Evolutionary conservation across 2,888 invertebrate species (phyloP), one percentile per base, ranked within the genome.

Genomic region (Malachius bipustulatus): DNA sequence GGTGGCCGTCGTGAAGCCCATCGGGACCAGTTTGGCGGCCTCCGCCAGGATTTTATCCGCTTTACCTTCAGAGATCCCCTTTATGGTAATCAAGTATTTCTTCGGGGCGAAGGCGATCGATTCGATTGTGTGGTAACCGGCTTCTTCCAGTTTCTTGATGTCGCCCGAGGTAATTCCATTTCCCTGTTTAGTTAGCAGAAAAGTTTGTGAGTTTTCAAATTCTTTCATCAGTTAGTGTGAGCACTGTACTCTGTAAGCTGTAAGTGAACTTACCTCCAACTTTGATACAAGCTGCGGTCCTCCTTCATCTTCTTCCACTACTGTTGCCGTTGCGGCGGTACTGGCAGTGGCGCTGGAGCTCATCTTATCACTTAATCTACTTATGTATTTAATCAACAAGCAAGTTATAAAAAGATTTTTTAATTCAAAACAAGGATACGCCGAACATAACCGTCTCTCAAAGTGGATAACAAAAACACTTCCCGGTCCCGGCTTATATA

Each of bases 1-100:
- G 3, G 93, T 88, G 0, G 98, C 98, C 14, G 96, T 94, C 3
- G 93, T 94, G 55, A 99, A 99, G 0, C 97, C 97, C 85, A 98
- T 90, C 0, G 91, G 90, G 1, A 97, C 90, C 26, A 91, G 61
- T 61, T 97, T 98, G 0, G 80, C 75, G 2, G 96, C 93, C 64
- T 94, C 96, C 2, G 73, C 71, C 38, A 90, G 55, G 44, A 96
- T 77, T 66, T 94, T 94, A 44, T 97, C 97, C 8, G 93, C 96
- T 62, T 99, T 99, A 1, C 84, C 85, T 57, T 98, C 98, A 30
- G 93, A 93, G 45, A 99, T 88, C 0, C 98, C 98, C 64, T 94
- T 94, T 28, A 93, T 83, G 4, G 77, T 66, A 2, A 91, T 66
- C 1, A 98, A 66, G 56, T 78, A 75, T 61, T 96, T 97, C 56